A percentile compares a stretch with the other conserved stretches of the same genome.
phyloP scores from a whole-genome alignment of 2,888 invertebrate genomes.

The Trichogramma dendrolimi region DNA sequence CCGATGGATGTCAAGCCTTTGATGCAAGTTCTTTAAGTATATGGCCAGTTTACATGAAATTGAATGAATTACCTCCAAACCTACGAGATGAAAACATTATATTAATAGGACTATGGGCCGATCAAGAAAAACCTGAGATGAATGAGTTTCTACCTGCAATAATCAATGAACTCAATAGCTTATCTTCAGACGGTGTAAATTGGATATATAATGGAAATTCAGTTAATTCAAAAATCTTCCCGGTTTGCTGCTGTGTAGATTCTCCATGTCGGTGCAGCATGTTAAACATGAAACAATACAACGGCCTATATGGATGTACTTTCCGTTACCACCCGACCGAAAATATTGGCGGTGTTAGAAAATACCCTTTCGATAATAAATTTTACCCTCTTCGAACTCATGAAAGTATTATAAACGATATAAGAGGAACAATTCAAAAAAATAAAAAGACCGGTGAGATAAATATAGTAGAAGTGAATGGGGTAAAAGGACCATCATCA shows the following conservation, averaged over 20 bases:
- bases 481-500: conserved; percentile 18
- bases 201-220: conserved; percentile 18
- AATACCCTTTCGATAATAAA: conserved; percentile 9
- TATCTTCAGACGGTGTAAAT: too few relatives aligned
- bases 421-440: neutral
- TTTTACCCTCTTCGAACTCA: conserved; percentile 15
- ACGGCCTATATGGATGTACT: conserved; percentile 23
- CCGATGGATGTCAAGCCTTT: too few relatives aligned
- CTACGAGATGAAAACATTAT: conserved; percentile 21
- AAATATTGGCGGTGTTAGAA: conserved; percentile 6
- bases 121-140: conserved; percentile 23
- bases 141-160: conserved; percentile 22
- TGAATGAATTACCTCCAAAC: conserved; percentile 23
- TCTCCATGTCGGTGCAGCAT: conserved; percentile 17
- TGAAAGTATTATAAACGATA: conserved; percentile 1
- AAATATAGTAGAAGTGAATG: conserved; percentile 6
- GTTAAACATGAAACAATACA: conserved; percentile 23
- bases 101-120: conserved; percentile 27
- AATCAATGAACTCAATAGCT: conserved; percentile 27
- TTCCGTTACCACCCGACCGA: conserved; percentile 24
- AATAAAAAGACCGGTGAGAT: conserved; percentile 1
- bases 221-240: conserved; percentile 22
- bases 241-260: conserved; percentile 20
- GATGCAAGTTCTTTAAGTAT: too few relatives aligned
- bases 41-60: too few relatives aligned